Conservation (phyloP, 2,888 invertebrate genomes). For the Podotricha telesiphe region DNA sequence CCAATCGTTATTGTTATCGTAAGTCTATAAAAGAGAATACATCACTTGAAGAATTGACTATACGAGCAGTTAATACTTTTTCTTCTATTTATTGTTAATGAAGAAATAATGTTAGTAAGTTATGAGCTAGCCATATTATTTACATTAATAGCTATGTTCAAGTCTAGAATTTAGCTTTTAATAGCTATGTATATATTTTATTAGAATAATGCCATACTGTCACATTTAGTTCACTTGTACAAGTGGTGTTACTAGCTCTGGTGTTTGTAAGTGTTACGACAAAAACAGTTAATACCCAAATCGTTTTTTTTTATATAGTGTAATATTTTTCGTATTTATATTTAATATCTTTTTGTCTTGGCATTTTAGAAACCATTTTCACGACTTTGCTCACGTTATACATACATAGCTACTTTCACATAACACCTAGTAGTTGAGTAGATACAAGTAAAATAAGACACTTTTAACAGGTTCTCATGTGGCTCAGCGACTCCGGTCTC, state of each 20-base stretch:
- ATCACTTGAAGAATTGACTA: too few species aligned
- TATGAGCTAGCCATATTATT: too few species aligned
- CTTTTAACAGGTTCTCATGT: conserved; percentile 65
- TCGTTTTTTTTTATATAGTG: neutral
- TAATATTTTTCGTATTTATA: too few species aligned
- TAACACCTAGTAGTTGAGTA: neutral
- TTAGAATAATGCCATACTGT: neutral
- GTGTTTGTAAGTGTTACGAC: neutral
- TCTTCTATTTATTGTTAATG: too few species aligned
- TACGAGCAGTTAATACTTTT: too few species aligned
- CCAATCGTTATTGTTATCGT: too few species aligned
- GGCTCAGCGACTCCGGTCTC: conserved; percentile 75
- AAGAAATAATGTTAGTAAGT: too few species aligned
- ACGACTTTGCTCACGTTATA: neutral
- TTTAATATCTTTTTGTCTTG: conserved; percentile 3
- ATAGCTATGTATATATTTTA: neutral
- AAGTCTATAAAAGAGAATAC: too few species aligned
- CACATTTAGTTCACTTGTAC: neutral
- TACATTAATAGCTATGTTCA: neutral
- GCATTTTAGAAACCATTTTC: neutral
- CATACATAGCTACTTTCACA: neutral
- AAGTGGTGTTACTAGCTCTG: neutral
- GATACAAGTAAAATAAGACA: conserved; percentile 18
- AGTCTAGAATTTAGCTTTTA: neutral
- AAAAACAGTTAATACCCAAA: neutral